Evolutionary conservation across 1,140 invertebrate genomes (phyloP), one percentile per base, ranked within the genome.

Genomic region (Lanistes nyassanus): DNA sequence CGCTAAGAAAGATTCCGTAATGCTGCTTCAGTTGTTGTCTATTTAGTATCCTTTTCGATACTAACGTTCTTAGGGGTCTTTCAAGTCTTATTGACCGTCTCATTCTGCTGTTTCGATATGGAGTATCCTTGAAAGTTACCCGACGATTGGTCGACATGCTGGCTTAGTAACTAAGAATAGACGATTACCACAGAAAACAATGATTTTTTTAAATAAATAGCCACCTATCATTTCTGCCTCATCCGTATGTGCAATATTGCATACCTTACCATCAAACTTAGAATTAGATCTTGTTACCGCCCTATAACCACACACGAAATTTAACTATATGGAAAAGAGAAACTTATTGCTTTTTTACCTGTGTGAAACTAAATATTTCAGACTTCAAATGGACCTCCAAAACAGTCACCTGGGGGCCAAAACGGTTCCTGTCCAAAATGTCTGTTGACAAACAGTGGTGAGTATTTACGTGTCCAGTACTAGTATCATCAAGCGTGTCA

Each of bases 371-470:
- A 29, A 75, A 75, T 53, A 4, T 37, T 74, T 13, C 66, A 79
- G 78, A 79, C 29, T 76, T 72, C 36, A 73, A 69, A 53, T 79
- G 78, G 78, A 65, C 62, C n/a, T 47, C 67, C 29, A 74, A 66
- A 36, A 58, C 62, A n/a, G 39, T 79, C 2, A 75, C 66, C 4
- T 79, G 78, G 78, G 42, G 71, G 56, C 67, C 67, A 23, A 71
- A 58, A 2, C 73, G 70, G 26, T 79, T 74, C 60, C 66, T 76
- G 9, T 72, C 58, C 3, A 79, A 79, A 68, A 73, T 79, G n/a
- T 79, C 78, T 6, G 65, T 76, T 9, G 71, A 76, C 53, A 68
- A 36, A 16, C 72, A 74, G 34, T 79, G 78, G 78, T 79, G 64
- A 69, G 62, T 70, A 53, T 23, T 13, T 23, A 53, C 51, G 23